These are phyloP conservation scores for Piscicola geometra DNA, from an alignment of 2,888 invertebrate genomes.

Conservation along the genomic window DNA sequence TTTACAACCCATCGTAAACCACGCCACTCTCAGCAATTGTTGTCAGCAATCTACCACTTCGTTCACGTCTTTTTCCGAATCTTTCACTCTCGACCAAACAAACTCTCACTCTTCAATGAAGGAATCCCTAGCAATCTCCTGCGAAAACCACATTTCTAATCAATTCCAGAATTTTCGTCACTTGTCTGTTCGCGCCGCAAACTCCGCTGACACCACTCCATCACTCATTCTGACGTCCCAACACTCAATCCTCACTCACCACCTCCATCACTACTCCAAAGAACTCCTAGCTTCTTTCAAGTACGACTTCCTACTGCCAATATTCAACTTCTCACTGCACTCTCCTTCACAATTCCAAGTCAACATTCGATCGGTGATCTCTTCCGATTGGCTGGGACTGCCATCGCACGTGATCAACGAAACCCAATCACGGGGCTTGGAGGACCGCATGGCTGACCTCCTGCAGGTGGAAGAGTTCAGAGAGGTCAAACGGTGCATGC, in stretches of 20 bases:
- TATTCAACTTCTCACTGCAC: neutral
- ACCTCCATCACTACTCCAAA: neutral
- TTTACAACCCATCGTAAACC: neutral
- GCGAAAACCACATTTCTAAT: neutral
- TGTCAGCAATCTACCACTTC: neutral
- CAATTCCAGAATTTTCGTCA: neutral
- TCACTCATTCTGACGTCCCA: neutral
- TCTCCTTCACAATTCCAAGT: neutral
- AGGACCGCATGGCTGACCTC: neutral
- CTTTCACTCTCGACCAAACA: neutral
- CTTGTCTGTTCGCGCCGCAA: neutral
- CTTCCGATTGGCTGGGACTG: neutral
- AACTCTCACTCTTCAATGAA: neutral
- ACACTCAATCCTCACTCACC: neutral
- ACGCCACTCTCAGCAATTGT: neutral
- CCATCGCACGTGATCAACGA: neutral
- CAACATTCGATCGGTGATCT: neutral
- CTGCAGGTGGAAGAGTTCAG: neutral
- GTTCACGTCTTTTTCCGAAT: neutral
- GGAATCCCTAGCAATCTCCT: neutral
- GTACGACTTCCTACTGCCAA: neutral
- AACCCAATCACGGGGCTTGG: neutral
- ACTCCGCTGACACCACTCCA: neutral
- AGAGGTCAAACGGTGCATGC: neutral
- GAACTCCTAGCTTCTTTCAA: neutral